Evolutionary conservation across 1,140 invertebrate genomes (phyloP), one percentile per base, ranked within the genome.

Genomic region (Drosophila kanapiae): DNA sequence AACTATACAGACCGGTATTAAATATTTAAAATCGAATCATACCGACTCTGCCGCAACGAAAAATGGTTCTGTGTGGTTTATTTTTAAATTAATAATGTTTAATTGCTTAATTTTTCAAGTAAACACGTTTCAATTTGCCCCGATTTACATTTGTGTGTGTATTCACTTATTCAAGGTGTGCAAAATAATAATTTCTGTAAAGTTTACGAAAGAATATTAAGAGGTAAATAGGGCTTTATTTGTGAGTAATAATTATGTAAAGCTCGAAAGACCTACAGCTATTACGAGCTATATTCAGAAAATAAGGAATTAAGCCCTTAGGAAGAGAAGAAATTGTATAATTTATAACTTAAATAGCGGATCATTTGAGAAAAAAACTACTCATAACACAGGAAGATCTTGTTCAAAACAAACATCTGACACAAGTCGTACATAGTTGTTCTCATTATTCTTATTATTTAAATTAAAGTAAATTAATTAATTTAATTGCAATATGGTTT

Each of bases 21-120:
- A 56, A 56, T 56, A 56, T 56, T 56, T 27, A 56, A 56, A 56
- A 56, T 56, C 13, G 53, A 38, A 56, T 56, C 13, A 56, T 27
- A 37, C 53, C 53, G 13, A 9, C 13, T 18, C 13, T 18, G 53
- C 53, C 35, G 18, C 53, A 23, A 56, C 53, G 53, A 56, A 56
- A 54, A 38, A 56, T 56, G 8, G 13, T 56, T 37, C 18, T 4
- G 53, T 38, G 35, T n/a, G 53, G 53, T 38, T 56, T n/a, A 10
- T 38, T 56, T 38, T 38, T 38, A 56, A 56, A 56, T 56, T 38
- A 56, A 56, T 56, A 56, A 56, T 56, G 53, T 14, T 38, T 56
- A 38, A 56, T 56, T 38, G 53, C 35, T 56, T 38, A 56, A 56
- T 38, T 18, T 56, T 56, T 27, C 13, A 56, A 14, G 2, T 10